A percentile compares a stretch with the other conserved stretches of the same genome.
Conservation (phyloP, 2,888 invertebrate species). For the Rotaria macrura region DNA sequence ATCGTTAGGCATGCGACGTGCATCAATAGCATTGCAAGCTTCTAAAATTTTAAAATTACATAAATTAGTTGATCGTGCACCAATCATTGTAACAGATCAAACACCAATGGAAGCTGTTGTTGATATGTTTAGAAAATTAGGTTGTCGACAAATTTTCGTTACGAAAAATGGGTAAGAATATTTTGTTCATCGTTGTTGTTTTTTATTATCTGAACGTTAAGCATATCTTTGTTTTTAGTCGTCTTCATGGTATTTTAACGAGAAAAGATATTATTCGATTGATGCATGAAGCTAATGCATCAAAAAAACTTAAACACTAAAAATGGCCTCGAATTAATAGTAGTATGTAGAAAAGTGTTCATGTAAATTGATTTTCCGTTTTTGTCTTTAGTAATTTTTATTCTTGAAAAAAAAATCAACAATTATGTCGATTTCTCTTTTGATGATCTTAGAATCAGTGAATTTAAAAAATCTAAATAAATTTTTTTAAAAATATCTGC, state of each 20-base stretch:
- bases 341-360: neutral
- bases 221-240: neutral
- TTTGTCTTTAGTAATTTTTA: no score
- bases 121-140: slow-evolving; percentile 97
- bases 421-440: no score
- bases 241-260: slow-evolving; percentile 88
- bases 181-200: slow-evolving; percentile 43
- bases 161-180: slow-evolving; percentile 79
- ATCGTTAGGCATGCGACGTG: neutral
- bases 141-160: slow-evolving; percentile 85
- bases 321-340: neutral
- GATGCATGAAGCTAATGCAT: slow-evolving; percentile 67
- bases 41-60: slow-evolving; percentile 1
- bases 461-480: no score
- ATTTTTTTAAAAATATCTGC: no score
- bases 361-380: neutral
- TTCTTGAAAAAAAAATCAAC: no score
- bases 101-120: slow-evolving; percentile 99
- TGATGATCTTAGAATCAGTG: no score
- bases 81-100: slow-evolving; percentile 96
- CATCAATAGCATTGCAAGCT: neutral
- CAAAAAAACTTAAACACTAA: neutral
- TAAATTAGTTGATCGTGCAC: slow-evolving; percentile 46
- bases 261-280: slow-evolving; percentile 96
- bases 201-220: neutral